Percentiles rank a stretch among this genome's conserved stretches.
phyloP scores from a whole-genome alignment of 2,888 invertebrate genomes.

The Clusia tigrina region DNA sequence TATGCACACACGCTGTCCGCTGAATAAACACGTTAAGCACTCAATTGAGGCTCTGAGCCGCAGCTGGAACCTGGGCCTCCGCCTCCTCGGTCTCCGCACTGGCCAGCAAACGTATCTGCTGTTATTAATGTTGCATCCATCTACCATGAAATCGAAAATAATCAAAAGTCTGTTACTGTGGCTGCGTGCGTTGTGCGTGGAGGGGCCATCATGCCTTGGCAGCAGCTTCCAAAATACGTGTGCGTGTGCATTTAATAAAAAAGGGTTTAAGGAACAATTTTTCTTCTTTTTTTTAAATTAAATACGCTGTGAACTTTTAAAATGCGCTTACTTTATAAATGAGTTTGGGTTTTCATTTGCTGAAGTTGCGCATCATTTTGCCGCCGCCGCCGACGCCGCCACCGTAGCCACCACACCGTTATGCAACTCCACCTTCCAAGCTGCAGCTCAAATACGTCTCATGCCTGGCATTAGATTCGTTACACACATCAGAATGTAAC shows the following conservation, averaged over 20 bases:
- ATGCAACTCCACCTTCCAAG: no score
- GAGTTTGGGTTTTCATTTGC: no score
- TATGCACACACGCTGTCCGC: neutral
- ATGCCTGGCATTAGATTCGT: conserved; percentile 18
- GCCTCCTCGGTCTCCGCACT: no score
- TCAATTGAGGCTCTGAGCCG: neutral
- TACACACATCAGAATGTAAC: conserved; percentile 18
- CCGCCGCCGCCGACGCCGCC: no score
- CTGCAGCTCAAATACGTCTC: neutral
- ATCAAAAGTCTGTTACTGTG: neutral
- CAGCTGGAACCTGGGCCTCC: neutral
- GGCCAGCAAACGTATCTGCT: neutral
- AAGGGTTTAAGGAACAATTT: neutral
- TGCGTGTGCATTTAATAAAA: neutral
- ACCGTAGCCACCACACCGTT: no score
- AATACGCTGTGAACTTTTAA: neutral
- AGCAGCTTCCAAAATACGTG: neutral
- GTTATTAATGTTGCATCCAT: neutral
- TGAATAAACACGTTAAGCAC: conserved; percentile 5
- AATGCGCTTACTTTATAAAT: no score
- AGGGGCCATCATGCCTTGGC: neutral
- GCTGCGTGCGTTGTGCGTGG: neutral
- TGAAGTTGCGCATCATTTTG: neutral
- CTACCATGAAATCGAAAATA: neutral
- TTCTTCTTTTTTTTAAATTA: neutral